Evolutionary conservation across 2,113 vertebrate genomes (phyloP).

Genomic region (Heterotilapia buettikoferi): DNA sequence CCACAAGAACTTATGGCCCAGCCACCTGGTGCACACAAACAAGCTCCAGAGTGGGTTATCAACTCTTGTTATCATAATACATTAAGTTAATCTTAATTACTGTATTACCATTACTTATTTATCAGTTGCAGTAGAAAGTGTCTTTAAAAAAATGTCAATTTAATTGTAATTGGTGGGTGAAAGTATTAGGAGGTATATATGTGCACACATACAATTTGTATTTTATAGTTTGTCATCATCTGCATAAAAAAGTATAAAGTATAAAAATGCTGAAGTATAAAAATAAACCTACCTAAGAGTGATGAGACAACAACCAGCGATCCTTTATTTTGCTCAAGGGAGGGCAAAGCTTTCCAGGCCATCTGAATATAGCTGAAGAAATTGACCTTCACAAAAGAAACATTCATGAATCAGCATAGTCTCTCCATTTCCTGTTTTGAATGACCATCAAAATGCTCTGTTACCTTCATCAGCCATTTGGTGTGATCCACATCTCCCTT

Average conservation of each 20-base stretch:
- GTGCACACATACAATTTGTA: background rate
- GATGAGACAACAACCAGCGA: slow-evolving; percentile 81
- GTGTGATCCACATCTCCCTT: slow-evolving; percentile 69
- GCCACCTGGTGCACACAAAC: background rate
- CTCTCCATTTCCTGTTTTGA: background rate
- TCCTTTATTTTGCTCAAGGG: slow-evolving; percentile 75
- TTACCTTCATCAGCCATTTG: slow-evolving; percentile 80
- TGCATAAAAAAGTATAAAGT: background rate
- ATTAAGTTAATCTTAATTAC: background rate
- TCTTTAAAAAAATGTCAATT: background rate
- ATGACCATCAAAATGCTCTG: background rate
- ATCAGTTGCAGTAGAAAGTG: background rate
- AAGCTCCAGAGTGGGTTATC: background rate
- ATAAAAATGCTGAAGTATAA: background rate
- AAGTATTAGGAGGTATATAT: background rate
- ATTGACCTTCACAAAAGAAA: slow-evolving; percentile 76
- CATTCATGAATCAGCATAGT: background rate
- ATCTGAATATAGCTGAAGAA: slow-evolving; percentile 83
- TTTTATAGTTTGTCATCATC: background rate
- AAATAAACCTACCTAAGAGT: slow-evolving; percentile 69
- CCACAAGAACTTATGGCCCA: background rate
- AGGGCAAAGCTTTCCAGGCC: slow-evolving; percentile 72
- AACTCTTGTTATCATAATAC: background rate
- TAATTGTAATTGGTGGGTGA: background rate
- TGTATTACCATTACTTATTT: background rate